Conservation (phyloP, 2,113 vertebrate species). For the Tragelaphus strepsiceros region DNA sequence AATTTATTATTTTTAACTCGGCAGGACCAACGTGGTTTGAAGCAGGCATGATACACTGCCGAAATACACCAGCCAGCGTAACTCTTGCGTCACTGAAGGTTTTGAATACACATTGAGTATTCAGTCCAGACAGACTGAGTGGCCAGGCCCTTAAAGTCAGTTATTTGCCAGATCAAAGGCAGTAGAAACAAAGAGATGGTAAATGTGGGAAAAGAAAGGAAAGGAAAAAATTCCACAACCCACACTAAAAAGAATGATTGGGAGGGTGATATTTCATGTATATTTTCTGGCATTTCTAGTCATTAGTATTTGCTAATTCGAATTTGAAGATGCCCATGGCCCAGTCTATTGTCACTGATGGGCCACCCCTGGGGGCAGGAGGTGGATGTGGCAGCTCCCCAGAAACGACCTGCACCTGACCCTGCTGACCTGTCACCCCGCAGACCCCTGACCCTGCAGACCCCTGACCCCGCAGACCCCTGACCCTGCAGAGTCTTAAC, state of each 20-base stretch:
- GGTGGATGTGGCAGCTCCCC: too few relatives aligned
- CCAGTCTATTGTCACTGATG: slow-evolving; percentile 1
- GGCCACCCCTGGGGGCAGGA: background rate
- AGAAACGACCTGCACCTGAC: background rate
- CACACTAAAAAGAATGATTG: background rate
- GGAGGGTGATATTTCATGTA: background rate
- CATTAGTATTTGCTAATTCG: background rate
- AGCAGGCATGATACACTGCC: background rate
- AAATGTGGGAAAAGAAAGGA: background rate
- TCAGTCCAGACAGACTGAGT: background rate
- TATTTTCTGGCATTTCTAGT: background rate
- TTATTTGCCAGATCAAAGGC: background rate
- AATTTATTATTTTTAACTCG: background rate
- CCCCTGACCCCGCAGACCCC: slow-evolving; percentile 61
- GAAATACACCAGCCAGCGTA: background rate
- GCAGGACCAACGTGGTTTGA: background rate
- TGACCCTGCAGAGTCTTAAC: too few relatives aligned
- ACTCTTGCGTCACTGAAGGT: background rate
- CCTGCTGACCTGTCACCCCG: background rate
- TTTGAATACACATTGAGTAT: background rate
- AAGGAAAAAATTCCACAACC: too few relatives aligned
- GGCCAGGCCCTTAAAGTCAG: background rate
- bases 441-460: fast-evolving
- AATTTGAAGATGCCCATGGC: background rate
- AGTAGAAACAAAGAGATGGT: background rate